Evolutionary conservation across 2,888 invertebrate genomes (phyloP), one percentile per base, ranked within the genome.

Genomic region (Mechanitis messenoides): DNA sequence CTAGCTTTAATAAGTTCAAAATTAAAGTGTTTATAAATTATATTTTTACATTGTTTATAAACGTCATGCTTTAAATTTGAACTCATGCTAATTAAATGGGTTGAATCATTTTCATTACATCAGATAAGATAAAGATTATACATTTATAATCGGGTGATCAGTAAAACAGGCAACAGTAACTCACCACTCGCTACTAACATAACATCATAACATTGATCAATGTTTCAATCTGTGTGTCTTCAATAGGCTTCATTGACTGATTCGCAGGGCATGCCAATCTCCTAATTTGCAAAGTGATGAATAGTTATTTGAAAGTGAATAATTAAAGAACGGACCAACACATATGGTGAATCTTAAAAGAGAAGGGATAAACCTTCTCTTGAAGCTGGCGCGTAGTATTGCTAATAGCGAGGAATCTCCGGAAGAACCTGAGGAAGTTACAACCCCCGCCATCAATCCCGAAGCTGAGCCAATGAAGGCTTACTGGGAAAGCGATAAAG

Each of bases 201-300:
- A 68, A 73, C 74, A 78, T 73, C 80, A 77, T 72, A 68, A 73
- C 74, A 78, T 73, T 78, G 75, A 42, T 42, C 82, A 75, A 80
- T 81, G 81, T 82, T 79, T 71, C 73, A 79, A 77, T 90, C 90
- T 90, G 90, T 90, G 90, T 88, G 88, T 90, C 90, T 89, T 87
- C 88, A 90, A 86, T 84, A 81, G 87, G 87, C 83, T 83, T 84
- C 87, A 81, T 91, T 90, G 84, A 87, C 83, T 88, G 83, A 87
- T 89, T 90, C 90, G 76, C 91, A 91, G 91, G 91, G 85, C 83
- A 87, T 87, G 84, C 76, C 79, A 84, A 86, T 78, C 86, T 76
- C 72, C 82, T 84, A 80, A 76, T 79, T 78, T 78, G 76, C 78
- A 81, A 82, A 79, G 80, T 78, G 81, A 84, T 85, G 81, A 81